Evolutionary conservation across 2,113 vertebrate genomes (phyloP), one percentile per base, ranked within the genome.

Genomic region (Bathybates hornii): DNA sequence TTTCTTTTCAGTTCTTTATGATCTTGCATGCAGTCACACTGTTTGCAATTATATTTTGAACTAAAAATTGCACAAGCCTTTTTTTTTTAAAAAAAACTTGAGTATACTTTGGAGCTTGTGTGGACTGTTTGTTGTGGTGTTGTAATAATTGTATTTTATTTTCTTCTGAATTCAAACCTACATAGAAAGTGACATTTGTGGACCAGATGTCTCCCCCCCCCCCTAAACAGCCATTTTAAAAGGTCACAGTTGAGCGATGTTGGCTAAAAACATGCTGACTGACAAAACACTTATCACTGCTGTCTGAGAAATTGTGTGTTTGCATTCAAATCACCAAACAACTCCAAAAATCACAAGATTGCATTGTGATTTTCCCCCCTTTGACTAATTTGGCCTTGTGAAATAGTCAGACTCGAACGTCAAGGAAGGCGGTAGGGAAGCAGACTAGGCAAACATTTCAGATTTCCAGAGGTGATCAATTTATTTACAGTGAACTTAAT

Each of bases 131-230:
- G 92, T 91, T 88, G 90, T 93, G 92, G 73, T 8, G 21, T 89
- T 82, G 21, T 91, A 94, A 91, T 93, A 80, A 92, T 92, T 89
- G 17, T n/a, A 45, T 93, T 88, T 84, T 82, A 45, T 86, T 85
- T 84, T 85, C 14, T 63, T 87, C 80, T 87, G 19, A 90, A 61
- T 87, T 86, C 52, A 80, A 82, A 82, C 87, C 91, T 66, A 79
- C 89, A 71, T 68, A 76, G 79, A 81, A 92, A 91, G 53, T 48
- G 45, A 94, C 95, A 96, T 95, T 95, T 96, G 94, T 56, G 24
- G 80, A 91, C 89, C 95, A 96, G 95, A 96, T 96, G 95, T 95
- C 50, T 66, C 61, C 3, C 6, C n/a, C n/a, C 19, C 5, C 36
- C 21, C 56, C 68, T 27, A 82, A 85, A 54, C 45, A 79, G 38